Percentiles rank a stretch among this genome's conserved stretches.
These are phyloP conservation scores for Dysmachus trigonus DNA, from an alignment of 2,888 invertebrate species.

Conservation along the genomic window DNA sequence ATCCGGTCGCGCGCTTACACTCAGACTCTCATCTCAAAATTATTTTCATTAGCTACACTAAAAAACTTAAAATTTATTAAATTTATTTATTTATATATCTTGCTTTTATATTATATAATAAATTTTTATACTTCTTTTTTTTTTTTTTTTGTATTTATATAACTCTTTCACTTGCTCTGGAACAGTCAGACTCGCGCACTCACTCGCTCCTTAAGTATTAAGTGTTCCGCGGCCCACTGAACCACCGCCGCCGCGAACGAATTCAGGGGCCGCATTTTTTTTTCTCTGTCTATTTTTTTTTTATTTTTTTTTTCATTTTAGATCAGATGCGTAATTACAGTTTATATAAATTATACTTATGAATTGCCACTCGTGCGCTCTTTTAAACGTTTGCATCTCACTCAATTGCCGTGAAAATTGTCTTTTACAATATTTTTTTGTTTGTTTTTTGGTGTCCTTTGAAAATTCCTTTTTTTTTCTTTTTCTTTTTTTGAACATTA, in stretches of 20 bases:
- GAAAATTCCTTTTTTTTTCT: not conserved
- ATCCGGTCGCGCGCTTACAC: not conserved
- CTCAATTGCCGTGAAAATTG: constrained; percentile 32
- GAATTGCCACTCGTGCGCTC: constrained; percentile 37
- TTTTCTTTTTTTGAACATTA: not conserved
- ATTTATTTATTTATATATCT: constrained; percentile 49
- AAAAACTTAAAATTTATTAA: constrained; percentile 50
- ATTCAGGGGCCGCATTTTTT: not conserved
- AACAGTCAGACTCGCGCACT: constrained; percentile 19
- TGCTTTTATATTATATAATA: constrained; percentile 43
- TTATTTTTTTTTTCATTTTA: not conserved
- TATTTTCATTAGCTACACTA: constrained; percentile 51
- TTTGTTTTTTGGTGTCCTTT: constrained; percentile 19
- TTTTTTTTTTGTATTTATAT: constrained; percentile 39
- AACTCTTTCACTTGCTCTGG: constrained; percentile 13
- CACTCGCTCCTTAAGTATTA: constrained; percentile 12
- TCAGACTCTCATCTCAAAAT: constrained; percentile 28
- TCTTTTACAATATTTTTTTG: not conserved
- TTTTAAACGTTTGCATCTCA: constrained; percentile 31
- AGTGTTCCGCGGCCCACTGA: not conserved
- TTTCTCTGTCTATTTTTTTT: not conserved
- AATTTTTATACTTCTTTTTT: constrained; percentile 2
- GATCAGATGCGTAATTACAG: constrained; percentile 26
- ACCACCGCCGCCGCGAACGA: not conserved
- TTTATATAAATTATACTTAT: constrained; percentile 17